A percentile compares a stretch with the other conserved stretches of the same genome.
Evolutionary conservation across 1,140 invertebrate species (phyloP).

Genomic region (Paraescarpia echinospica): DNA sequence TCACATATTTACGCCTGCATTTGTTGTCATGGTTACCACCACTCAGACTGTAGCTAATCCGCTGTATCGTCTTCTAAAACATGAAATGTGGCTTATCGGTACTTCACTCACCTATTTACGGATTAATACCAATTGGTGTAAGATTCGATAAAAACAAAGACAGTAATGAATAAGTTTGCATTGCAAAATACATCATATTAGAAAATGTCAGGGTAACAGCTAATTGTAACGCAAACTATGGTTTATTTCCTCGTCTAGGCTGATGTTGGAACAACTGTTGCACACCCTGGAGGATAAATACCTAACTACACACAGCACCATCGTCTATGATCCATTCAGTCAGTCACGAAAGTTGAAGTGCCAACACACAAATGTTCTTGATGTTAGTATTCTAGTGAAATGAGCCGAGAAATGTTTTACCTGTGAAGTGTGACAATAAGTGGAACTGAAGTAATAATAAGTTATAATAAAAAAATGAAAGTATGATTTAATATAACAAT

Average conservation of each 20-base stretch:
- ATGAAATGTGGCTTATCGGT: no score
- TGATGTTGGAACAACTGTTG: conserved; percentile 37
- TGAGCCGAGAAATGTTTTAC: neutral
- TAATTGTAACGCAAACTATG: neutral
- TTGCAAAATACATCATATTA: neutral
- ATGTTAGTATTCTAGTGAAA: conserved; percentile 32
- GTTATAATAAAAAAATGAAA: no score
- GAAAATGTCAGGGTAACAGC: neutral
- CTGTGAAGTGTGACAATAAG: neutral
- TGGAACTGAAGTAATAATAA: no score
- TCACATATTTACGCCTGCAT: no score
- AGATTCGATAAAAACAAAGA: no score
- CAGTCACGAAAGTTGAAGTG: conserved; percentile 37
- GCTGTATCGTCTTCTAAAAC: no score
- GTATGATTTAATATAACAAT: no score
- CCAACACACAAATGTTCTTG: conserved; percentile 37
- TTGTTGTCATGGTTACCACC: no score
- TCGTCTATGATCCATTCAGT: conserved; percentile 34
- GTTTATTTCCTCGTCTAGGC: conserved; percentile 22
- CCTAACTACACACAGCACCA: conserved; percentile 26
- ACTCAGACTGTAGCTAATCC: no score
- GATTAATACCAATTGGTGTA: neutral
- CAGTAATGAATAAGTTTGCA: no score
- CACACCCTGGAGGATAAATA: conserved; percentile 34
- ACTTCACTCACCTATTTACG: no score